Percentiles rank a stretch among this genome's conserved stretches.
Evolutionary conservation across 2,113 vertebrate genomes (phyloP).

Genomic region (Petaurus breviceps): DNA sequence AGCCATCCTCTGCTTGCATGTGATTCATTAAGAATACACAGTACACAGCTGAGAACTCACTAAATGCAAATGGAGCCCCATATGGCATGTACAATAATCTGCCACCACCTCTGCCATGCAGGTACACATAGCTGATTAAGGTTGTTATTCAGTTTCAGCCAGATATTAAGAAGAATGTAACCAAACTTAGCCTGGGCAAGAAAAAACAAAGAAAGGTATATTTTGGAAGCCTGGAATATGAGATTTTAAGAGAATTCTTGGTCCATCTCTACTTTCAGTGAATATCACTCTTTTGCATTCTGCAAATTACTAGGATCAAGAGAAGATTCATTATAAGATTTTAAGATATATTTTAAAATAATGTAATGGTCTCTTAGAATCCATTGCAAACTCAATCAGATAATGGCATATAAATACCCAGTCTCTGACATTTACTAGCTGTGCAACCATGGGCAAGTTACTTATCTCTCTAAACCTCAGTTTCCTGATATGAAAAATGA

Average conservation of each 20-base stretch:
- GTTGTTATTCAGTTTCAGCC: background rate
- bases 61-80: conserved; percentile 41
- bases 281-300: background rate
- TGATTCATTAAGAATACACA: conserved; percentile 62
- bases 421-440: background rate
- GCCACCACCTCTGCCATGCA: background rate
- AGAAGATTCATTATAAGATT: conserved; percentile 38
- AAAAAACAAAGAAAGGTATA: background rate
- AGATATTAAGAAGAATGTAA: background rate
- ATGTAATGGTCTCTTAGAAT: background rate
- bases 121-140: background rate
- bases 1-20: background rate
- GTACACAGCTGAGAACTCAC: conserved; percentile 58
- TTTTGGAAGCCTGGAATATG: background rate
- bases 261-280: background rate
- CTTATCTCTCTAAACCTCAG: background rate
- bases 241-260: background rate
- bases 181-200: background rate
- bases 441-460: background rate
- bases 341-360: conserved; percentile 39
- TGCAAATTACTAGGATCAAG: background rate
- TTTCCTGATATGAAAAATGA: background rate
- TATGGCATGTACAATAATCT: background rate
- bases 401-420: background rate
- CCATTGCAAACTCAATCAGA: conserved; percentile 15